These are phyloP conservation scores for Cryptoprocta ferox DNA, from an alignment of 2,797 vertebrate genomes.

Conservation along the genomic window DNA sequence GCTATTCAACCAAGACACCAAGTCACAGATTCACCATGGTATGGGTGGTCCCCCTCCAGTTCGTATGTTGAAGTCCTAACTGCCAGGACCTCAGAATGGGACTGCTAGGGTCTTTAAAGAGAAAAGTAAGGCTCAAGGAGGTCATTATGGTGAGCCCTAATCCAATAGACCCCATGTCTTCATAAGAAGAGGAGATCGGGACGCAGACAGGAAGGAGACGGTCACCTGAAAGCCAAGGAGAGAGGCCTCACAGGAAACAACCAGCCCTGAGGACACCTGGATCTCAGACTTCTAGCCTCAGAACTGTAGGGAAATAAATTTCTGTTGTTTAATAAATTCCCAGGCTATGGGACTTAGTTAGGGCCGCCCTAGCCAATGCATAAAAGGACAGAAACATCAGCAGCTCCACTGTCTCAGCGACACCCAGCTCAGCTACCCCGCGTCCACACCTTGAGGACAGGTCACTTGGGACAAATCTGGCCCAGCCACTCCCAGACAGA, in stretches of 20 bases:
- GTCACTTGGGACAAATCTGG: neutral
- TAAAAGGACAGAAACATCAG: neutral
- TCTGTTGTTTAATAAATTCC: neutral
- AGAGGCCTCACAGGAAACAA: neutral
- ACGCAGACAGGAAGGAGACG: neutral
- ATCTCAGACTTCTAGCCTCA: neutral
- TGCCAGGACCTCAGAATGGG: neutral
- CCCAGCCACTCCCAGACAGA: neutral
- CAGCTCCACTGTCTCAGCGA: no score
- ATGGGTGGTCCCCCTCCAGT: neutral
- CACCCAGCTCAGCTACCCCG: neutral
- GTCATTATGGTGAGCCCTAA: neutral
- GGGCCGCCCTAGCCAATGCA: accelerated
- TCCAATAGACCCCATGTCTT: neutral
- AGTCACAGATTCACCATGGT: neutral
- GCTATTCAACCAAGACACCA: accelerated
- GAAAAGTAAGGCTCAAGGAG: neutral
- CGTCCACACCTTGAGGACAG: neutral
- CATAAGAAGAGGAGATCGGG: neutral
- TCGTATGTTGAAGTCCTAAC: neutral
- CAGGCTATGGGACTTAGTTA: neutral
- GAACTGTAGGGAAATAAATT: neutral
- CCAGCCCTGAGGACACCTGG: neutral
- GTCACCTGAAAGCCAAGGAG: neutral
- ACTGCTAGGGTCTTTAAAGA: neutral